Conservation (phyloP, 2,797 vertebrate species). For the Epinephelus coioides region DNA sequence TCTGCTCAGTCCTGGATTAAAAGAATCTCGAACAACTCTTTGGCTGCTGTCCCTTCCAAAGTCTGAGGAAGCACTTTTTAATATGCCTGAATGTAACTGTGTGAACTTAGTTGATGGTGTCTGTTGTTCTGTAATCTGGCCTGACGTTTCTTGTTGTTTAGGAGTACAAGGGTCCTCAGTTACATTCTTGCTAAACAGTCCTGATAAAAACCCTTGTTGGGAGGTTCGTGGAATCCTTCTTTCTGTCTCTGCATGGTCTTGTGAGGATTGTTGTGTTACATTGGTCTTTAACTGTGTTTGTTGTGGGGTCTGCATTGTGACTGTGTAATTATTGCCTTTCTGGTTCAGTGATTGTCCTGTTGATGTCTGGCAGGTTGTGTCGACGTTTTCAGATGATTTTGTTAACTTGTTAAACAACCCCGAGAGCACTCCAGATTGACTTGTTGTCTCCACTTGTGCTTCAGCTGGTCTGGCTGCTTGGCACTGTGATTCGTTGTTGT, state of each 20-base stretch:
- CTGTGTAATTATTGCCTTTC: slow-evolving; percentile 27
- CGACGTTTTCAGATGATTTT: slow-evolving; percentile 72
- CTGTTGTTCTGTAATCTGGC: slow-evolving; percentile 47
- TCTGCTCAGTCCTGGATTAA: slow-evolving; percentile 77
- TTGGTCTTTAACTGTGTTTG: slow-evolving; percentile 54
- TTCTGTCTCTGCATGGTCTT: slow-evolving; percentile 74
- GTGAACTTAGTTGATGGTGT: slow-evolving; percentile 29
- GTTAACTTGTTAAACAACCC: slow-evolving; percentile 82
- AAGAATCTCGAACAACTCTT: slow-evolving; percentile 65
- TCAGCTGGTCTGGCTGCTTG: slow-evolving; percentile 48
- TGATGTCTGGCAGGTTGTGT: slow-evolving; percentile 58
- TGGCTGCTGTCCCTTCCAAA: slow-evolving; percentile 68
- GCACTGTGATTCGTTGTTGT: slow-evolving; percentile 51
- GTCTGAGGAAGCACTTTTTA: slow-evolving; percentile 49
- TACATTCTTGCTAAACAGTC: slow-evolving; percentile 85
- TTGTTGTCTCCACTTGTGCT: slow-evolving; percentile 49
- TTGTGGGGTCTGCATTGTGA: slow-evolving; percentile 37
- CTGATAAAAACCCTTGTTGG: slow-evolving; percentile 86
- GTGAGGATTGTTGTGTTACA: slow-evolving; percentile 45
- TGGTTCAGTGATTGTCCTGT: slow-evolving; percentile 50
- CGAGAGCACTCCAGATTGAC: slow-evolving; percentile 76
- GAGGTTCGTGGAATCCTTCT: slow-evolving; percentile 61
- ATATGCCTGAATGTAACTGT: slow-evolving; percentile 40
- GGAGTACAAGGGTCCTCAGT: slow-evolving; percentile 74
- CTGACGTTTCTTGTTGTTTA: slow-evolving; percentile 65